Evolutionary conservation across 2,113 vertebrate genomes (phyloP).

Genomic region (Forbesichthys papilliferus): DNA sequence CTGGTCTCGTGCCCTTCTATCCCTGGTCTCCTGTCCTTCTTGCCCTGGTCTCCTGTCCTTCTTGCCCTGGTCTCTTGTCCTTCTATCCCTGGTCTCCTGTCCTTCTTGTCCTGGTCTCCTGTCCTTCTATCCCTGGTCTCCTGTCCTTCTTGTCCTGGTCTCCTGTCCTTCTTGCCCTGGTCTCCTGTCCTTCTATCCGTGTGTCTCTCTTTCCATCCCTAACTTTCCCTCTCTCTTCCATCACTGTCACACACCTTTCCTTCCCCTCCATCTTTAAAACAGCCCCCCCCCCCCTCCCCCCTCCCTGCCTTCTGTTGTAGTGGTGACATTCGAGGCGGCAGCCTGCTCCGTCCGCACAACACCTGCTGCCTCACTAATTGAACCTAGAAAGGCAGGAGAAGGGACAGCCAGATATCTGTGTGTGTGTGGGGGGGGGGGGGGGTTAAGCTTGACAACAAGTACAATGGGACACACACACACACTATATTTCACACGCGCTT

Average conservation of each 20-base stretch:
- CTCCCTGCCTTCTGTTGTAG: constrained; percentile 27
- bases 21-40: constrained; percentile 1
- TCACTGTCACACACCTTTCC: constrained; percentile 17
- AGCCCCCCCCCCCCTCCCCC: constrained; percentile 1
- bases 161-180: constrained; percentile 24
- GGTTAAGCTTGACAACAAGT: constrained; percentile 49
- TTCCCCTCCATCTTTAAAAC: not conserved
- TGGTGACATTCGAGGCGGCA: constrained; percentile 64
- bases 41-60: no score
- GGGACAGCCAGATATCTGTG: no score
- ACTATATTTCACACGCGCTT: constrained; percentile 29
- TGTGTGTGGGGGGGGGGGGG: constrained; percentile 18
- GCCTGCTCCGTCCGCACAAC: constrained; percentile 45
- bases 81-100: not conserved
- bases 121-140: not conserved
- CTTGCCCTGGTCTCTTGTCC: not conserved
- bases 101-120: not conserved
- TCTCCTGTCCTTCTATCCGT: constrained; percentile 5
- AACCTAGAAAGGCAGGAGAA: constrained; percentile 35
- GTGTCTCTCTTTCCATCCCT: not conserved
- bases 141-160: not conserved
- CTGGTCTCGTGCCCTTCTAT: no score
- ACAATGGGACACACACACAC: constrained; percentile 33
- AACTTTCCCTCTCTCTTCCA: constrained; percentile 8
- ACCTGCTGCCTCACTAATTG: constrained; percentile 67